phyloP scores from a whole-genome alignment of 2,888 invertebrate genomes.

The Merodon equestris region DNA sequence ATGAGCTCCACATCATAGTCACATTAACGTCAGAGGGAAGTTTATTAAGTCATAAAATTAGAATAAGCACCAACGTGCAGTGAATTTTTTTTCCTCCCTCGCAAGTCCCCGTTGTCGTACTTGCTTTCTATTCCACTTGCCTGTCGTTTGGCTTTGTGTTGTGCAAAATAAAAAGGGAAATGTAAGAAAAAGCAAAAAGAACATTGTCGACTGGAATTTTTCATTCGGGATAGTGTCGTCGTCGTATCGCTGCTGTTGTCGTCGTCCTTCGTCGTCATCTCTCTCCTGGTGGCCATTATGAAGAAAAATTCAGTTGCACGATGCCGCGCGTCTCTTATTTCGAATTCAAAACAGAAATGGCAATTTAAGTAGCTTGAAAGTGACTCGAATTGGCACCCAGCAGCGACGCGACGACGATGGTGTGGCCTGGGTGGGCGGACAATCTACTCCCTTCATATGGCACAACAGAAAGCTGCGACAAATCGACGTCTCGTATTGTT shows the following conservation, averaged over 20 bases:
- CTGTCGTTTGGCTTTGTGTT: constrained; percentile 4
- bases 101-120: background rate
- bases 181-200: too few species aligned
- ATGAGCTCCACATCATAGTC: constrained; percentile 42
- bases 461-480: constrained; percentile 32
- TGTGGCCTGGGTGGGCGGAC: background rate
- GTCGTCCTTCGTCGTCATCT: constrained; percentile 14
- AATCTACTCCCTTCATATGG: too few species aligned
- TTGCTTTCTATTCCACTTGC: background rate
- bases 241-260: background rate
- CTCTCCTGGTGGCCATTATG: background rate
- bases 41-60: constrained; percentile 68
- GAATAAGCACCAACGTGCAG: constrained; percentile 60
- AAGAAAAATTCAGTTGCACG: too few species aligned
- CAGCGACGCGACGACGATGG: background rate
- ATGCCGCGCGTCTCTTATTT: constrained; percentile 23
- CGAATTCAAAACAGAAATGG: constrained; percentile 56
- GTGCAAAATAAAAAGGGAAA: constrained; percentile 51
- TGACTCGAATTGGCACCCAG: constrained; percentile 50
- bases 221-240: constrained; percentile 36
- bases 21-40: constrained; percentile 60
- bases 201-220: constrained; percentile 52
- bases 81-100: constrained; percentile 30
- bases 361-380: constrained; percentile 53
- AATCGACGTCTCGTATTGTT: constrained; percentile 56